Evolutionary conservation across 2,113 vertebrate genomes (phyloP).

Genomic region (Toxotes chatareus): DNA sequence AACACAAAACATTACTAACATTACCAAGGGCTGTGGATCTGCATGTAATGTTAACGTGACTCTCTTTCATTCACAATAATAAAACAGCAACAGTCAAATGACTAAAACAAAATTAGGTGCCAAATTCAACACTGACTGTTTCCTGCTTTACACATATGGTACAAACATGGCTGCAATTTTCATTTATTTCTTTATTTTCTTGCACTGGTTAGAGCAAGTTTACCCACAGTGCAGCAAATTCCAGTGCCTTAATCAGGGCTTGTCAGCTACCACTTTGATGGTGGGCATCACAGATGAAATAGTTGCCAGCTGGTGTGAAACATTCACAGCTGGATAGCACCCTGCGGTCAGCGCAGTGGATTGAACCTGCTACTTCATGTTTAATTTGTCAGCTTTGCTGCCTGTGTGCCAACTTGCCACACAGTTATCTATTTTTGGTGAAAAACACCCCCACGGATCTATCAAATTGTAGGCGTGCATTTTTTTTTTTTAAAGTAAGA

Average conservation of each 20-base stretch:
- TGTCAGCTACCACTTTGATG: slow-evolving; percentile 31
- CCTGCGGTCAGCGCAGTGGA: slow-evolving; percentile 25
- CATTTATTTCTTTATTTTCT: neutral
- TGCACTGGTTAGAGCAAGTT: neutral
- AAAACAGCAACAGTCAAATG: neutral
- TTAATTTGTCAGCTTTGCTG: slow-evolving; percentile 29
- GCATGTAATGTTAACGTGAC: neutral
- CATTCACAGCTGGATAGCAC: slow-evolving; percentile 47
- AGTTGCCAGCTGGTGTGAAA: slow-evolving; percentile 32
- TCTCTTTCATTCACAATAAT: neutral
- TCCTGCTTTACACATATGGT: neutral
- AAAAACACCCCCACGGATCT: neutral
- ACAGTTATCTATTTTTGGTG: neutral
- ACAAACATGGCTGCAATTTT: neutral
- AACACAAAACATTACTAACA: neutral
- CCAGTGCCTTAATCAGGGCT: slow-evolving; percentile 26
- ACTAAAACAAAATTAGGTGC: no score
- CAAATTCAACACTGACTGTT: neutral
- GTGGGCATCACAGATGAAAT: slow-evolving; percentile 6
- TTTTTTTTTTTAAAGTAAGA: neutral
- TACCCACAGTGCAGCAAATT: neutral
- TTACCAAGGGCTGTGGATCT: neutral
- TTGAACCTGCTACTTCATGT: slow-evolving; percentile 33
- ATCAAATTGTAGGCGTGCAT: neutral
- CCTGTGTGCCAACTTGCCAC: slow-evolving; percentile 4